Evolutionary conservation across 1,140 invertebrate genomes (phyloP), one percentile per base, ranked within the genome.

Genomic region (Drosophila lini): DNA sequence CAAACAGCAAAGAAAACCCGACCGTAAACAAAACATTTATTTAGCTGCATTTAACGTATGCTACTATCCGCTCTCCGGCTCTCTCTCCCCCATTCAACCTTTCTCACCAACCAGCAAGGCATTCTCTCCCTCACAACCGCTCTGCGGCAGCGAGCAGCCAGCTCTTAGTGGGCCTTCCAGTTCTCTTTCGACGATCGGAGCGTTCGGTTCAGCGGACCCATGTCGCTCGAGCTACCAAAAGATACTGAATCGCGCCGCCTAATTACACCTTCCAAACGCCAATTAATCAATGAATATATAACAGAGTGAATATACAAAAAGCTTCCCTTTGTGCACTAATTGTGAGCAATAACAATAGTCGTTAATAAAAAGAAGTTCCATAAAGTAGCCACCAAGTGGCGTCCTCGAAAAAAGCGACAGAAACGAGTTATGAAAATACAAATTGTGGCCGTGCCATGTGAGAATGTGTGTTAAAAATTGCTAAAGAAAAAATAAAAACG

Each of bases 351-450:
- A 80, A 78, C 74, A 80, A 74, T 48, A 83, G 52, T 53, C 63
- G 85, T 55, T 70, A 78, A 68, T 82, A 78, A 80, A 63, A 76
- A 77, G 68, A 79, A 86, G 71, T 88, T 81, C 40, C 15, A 65
- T 69, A 65, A 77, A 80, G 50, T 57, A 79, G 62, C 70, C 83
- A 73, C 69, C 69, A 45, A 88, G 67, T 88, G 84, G 80, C 80
- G 85, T 83, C 68, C 70, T 74, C 74, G 74, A 64, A 64, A 74
- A 63, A 73, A 63, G 34, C 57, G 22, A 74, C 57, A 53, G 42
- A 65, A 88, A 88, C 83, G 80, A 88, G 83, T 88, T 88, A 88
- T 88, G 84, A 88, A 88, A 89, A 86, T 88, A 86, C 83, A 80
- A 86, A 89, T 88, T 89, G 80, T 89, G 73, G 74, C 68, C 53